A percentile compares a stretch with the other conserved stretches of the same genome.
Evolutionary conservation across 2,797 vertebrate species (phyloP).

Genomic region (Pelochelys cantorii): DNA sequence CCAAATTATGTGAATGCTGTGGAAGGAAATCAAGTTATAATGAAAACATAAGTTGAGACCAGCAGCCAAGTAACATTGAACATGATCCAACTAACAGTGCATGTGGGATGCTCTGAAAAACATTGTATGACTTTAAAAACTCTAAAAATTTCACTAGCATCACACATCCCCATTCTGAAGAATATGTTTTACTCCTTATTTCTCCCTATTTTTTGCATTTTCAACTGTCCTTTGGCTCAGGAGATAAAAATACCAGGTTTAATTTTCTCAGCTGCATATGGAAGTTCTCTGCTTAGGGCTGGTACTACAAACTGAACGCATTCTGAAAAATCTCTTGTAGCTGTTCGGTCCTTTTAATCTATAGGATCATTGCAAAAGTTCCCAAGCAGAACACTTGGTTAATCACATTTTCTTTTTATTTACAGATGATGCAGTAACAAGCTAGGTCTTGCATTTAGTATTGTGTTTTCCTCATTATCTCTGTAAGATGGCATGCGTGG

Average conservation of each 20-base stretch:
- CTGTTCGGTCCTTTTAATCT: conserved; percentile 35
- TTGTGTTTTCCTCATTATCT: conserved; percentile 47
- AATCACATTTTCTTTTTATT: conserved; percentile 45
- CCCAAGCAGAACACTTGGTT: conserved; percentile 9
- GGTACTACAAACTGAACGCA: background rate
- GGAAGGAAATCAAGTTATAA: background rate
- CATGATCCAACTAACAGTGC: background rate
- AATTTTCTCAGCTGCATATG: conserved; percentile 26
- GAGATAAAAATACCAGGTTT: conserved; percentile 41
- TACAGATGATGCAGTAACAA: background rate
- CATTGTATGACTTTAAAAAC: background rate
- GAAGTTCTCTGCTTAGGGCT: background rate
- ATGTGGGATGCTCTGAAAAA: background rate
- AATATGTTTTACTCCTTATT: background rate
- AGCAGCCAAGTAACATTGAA: background rate
- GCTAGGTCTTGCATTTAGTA: conserved; percentile 15
- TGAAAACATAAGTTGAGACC: conserved; percentile 10
- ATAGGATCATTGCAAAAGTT: conserved; percentile 45
- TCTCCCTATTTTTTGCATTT: background rate
- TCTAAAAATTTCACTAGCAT: background rate
- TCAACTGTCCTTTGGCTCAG: conserved; percentile 12
- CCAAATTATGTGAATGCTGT: background rate
- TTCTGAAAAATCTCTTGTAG: conserved; percentile 44
- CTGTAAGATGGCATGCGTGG: conserved; percentile 25
- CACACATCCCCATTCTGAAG: background rate